Percentiles rank a stretch among this genome's conserved stretches.
Conservation (phyloP, 2,888 invertebrate genomes). For the Pinctada fucata region DNA sequence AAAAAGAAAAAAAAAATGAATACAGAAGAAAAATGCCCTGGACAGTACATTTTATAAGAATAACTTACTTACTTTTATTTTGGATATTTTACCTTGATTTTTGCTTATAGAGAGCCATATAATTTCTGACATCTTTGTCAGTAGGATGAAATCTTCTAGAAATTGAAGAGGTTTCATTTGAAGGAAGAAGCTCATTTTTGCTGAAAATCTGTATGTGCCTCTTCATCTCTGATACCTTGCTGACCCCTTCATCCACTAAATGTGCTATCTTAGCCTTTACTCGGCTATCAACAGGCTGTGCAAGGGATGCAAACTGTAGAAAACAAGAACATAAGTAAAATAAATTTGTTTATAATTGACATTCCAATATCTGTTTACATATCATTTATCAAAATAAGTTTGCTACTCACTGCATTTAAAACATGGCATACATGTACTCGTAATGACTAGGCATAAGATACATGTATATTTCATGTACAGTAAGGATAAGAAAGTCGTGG, state of each 20-base stretch:
- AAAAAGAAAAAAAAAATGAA: too few relatives aligned
- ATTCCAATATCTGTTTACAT: too few relatives aligned
- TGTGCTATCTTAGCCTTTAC: conserved; percentile 8
- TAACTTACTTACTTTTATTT: not conserved
- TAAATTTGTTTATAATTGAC: not conserved
- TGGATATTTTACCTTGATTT: conserved; percentile 3
- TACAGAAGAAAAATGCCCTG: too few relatives aligned
- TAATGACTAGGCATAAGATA: too few relatives aligned
- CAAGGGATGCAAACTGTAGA: conserved; percentile 11
- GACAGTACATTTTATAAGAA: not conserved
- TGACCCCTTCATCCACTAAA: conserved; percentile 16
- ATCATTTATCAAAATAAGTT: too few relatives aligned
- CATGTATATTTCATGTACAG: too few relatives aligned
- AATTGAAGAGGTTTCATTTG: not conserved
- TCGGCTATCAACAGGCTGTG: conserved; percentile 5
- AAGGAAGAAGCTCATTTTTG: not conserved
- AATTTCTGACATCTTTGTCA: conserved; percentile 18
- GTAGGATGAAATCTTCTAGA: conserved; percentile 9
- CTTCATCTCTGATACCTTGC: conserved; percentile 18
- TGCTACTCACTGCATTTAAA: too few relatives aligned
- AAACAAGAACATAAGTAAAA: not conserved
- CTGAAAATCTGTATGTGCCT: conserved; percentile 11
- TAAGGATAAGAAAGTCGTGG: too few relatives aligned
- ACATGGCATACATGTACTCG: too few relatives aligned
- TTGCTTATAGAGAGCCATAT: conserved; percentile 1